Base-by-base conservation (phyloP, 2,113 vertebrate species). In the Amblyopsis rosae region DNA sequence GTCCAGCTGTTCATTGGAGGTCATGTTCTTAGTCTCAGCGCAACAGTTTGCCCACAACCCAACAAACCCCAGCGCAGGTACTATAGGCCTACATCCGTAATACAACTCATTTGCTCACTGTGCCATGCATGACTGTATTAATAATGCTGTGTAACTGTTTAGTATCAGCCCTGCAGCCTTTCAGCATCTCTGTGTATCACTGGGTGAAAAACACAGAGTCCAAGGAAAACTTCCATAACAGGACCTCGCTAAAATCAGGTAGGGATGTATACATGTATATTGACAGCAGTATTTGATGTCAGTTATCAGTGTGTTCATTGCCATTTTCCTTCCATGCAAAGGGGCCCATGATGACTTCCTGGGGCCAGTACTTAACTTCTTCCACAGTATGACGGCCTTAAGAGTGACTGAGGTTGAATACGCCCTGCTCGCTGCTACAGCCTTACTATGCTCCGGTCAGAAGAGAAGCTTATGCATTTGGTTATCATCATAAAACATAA, bases 401-500 rank as follows among this genome's bases (percentile, higher is more conserved):
- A 90, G 89, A n/a, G 90, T 96, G 75, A 95, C 92, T 0, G 95
- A 96, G 72, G 89, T 90, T 0, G 96, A 99, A 56, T 98, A 98
- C n/a, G 86, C 94, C 7, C 91, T 99, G 65, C 95, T 98, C 10
- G 92, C 94, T 6, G 96, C 96, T 10, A 96, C 94, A 12, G 93
- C 92, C 0, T 92, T 98, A 61, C 93, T 96, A 74, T 99, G 96
- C 77, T 96, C 96, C 94, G 96, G 96, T 99, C 87, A 86, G 83
- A 63, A 16, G 26, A 26, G 12, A 60, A 12, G 41, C 32, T 3
- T 35, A 32, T 45, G 45, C 6, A 10, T 62, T 54, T 16, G 41
- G 11, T 35, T 59, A 11, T 47, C 12, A 11, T 48, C 13, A 35
- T 55, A 57, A 35, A n/a, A 16, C 13, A 9, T 61, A 53, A 13